A percentile compares a stretch with the other conserved stretches of the same genome.
Evolutionary conservation across 2,797 vertebrate species (phyloP).

Genomic region (Lateolabrax maculatus): DNA sequence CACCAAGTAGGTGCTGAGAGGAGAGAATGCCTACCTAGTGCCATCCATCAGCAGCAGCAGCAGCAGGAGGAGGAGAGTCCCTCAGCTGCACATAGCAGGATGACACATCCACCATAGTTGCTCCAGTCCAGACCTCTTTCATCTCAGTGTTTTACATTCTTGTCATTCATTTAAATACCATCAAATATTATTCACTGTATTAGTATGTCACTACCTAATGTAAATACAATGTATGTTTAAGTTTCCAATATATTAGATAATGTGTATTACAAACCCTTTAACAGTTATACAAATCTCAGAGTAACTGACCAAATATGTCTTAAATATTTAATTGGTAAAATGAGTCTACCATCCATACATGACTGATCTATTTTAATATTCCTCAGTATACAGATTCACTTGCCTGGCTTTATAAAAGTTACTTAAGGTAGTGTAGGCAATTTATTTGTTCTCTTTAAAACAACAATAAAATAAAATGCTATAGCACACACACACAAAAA

Average conservation of each 20-base stretch:
- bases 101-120: not conserved
- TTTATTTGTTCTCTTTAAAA: no score
- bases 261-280: not conserved
- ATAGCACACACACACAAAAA: no score
- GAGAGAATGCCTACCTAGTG: not conserved
- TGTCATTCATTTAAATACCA: not conserved
- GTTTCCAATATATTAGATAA: no score
- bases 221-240: not conserved
- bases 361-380: not conserved
- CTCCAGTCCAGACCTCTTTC: not conserved
- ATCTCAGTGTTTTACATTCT: not conserved
- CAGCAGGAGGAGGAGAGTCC: no score
- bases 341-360: not conserved
- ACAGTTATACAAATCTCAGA: conserved; percentile 9
- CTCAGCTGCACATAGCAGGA: not conserved
- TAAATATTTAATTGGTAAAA: conserved; percentile 15
- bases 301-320: not conserved
- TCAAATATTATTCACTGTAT: conserved; percentile 6
- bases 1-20: not conserved
- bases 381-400: not conserved
- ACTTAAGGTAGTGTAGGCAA: no score
- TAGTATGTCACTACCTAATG: not conserved
- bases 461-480: no score
- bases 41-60: not conserved
- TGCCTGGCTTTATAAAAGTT: not conserved